Evolutionary conservation across 2,113 vertebrate genomes (phyloP), one percentile per base, ranked within the genome.

Genomic region (Campylorhamphus procurvoides): DNA sequence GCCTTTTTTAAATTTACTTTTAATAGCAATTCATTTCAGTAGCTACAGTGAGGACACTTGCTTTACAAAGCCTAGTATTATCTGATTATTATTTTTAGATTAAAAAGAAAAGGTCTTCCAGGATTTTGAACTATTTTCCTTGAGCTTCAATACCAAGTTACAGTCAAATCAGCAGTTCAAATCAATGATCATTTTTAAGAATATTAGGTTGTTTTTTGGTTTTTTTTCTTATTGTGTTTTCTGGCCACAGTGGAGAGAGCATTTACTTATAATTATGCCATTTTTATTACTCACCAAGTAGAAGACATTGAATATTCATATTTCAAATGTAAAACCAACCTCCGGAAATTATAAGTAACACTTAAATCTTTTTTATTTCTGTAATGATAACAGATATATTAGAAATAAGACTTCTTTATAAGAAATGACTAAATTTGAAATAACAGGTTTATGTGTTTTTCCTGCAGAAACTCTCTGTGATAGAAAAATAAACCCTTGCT

Each of bases 351-450:
- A 78, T 37, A 88, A 86, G 66, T 83, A 84, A 84, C 40, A 29
- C 12, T 71, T 88, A 86, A 90, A 83, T 81, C 28, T 91, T 91
- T 84, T 90, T 78, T 72, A 91, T 96, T 92, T 94, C 27, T 1
- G 19, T 69, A 79, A 67, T 39, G 60, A 68, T 71, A 83, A 85
- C 44, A 94, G 37, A 75, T 64, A 64, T 50, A 81, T 67, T 80
- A 81, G 59, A 94, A 95, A 84, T 47, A 27, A 22, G 23, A 1
- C 24, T 71, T 87, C 55, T 80, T 73, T 42, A 50, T 80, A 80
- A 88, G 35, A 83, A 94, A 90, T 31, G 3, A 14, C 50, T 71
- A 69, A 76, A 94, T 74, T 80, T 93, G 17, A 44, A 91, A 85
- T 72, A 82, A 66, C 31, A 69, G 15, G 68, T 74, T 93, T 88